A percentile compares a stretch with the other conserved stretches of the same genome.
phyloP scores from a whole-genome alignment of 2,113 vertebrate genomes.

The Ammospiza caudacuta region DNA sequence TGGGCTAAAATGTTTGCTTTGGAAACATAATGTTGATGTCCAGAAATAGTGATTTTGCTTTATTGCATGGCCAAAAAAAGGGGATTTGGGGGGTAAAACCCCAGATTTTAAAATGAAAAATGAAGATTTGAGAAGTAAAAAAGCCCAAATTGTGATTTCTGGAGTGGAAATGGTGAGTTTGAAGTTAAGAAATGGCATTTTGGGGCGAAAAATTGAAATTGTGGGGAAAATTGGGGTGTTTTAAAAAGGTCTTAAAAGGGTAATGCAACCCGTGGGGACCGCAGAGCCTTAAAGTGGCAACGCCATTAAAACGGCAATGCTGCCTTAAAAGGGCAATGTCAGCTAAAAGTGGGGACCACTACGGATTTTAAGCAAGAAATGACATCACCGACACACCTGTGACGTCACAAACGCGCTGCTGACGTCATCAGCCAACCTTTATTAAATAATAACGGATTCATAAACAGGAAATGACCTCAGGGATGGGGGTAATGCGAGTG shows the following conservation, averaged over 20 bases:
- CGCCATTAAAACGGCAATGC: background rate
- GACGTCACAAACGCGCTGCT: background rate
- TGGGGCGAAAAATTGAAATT: background rate
- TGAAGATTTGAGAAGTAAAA: too few relatives aligned
- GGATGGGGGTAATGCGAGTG: background rate
- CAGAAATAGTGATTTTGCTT: too few relatives aligned
- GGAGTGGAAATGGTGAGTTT: too few relatives aligned
- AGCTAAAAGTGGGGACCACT: rapidly evolving
- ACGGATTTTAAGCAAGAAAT: rapidly evolving
- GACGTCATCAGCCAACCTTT: background rate
- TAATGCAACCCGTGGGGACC: rapidly evolving
- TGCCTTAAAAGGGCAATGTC: background rate
- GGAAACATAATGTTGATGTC: too few relatives aligned
- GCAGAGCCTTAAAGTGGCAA: background rate
- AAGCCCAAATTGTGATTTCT: too few relatives aligned
- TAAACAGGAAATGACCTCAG: rapidly evolving
- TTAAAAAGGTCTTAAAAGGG: background rate
- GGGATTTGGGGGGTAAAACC: too few relatives aligned
- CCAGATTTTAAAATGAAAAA: too few relatives aligned
- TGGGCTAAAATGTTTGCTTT: too few relatives aligned
- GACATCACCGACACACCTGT: rapidly evolving
- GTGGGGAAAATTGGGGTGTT: rapidly evolving
- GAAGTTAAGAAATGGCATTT: background rate
- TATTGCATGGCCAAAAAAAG: too few relatives aligned
- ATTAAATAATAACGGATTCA: background rate